These are phyloP conservation scores for Drosophila suzukii DNA, from an alignment of 1,140 invertebrate genomes.

Conservation along the genomic window DNA sequence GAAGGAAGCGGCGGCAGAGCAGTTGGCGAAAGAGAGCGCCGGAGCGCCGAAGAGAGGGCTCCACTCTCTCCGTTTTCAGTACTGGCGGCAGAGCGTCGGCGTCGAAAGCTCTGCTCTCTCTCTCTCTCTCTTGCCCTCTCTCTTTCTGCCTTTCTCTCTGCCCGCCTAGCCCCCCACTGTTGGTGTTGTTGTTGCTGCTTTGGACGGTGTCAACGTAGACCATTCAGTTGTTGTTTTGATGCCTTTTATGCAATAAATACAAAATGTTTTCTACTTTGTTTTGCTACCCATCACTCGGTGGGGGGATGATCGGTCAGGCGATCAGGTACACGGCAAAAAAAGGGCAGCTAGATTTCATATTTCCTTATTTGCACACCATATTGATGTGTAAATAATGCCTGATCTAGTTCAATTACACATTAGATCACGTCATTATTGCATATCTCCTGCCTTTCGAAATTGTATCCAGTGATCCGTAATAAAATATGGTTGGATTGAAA, in stretches of 20 bases:
- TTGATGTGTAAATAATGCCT: too few relatives aligned
- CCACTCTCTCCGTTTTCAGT: conserved; percentile 30
- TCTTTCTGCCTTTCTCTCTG: background rate
- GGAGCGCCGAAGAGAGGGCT: conserved; percentile 4
- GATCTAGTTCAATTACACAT: too few relatives aligned
- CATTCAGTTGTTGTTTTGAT: conserved; percentile 49
- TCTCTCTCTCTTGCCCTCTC: background rate
- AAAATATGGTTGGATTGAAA: too few relatives aligned
- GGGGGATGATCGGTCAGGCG: conserved; percentile 8
- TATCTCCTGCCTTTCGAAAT: too few relatives aligned
- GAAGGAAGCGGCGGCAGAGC: conserved; percentile 59
- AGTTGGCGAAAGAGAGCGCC: conserved; percentile 17
- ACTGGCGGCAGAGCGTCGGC: conserved; percentile 18
- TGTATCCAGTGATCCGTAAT: too few relatives aligned
- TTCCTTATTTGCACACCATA: background rate
- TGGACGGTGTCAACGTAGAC: conserved; percentile 45
- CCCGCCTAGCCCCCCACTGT: background rate
- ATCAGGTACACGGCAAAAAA: background rate
- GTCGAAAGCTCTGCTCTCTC: conserved; percentile 26
- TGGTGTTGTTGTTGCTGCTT: background rate
- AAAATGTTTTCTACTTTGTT: conserved; percentile 42
- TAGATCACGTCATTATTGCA: too few relatives aligned
- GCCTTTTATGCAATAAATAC: conserved; percentile 72
- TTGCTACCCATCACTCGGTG: conserved; percentile 10
- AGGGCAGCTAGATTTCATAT: background rate